Base-by-base conservation (phyloP, 2,888 invertebrate genomes). In the Eurytoma californica region DNA sequence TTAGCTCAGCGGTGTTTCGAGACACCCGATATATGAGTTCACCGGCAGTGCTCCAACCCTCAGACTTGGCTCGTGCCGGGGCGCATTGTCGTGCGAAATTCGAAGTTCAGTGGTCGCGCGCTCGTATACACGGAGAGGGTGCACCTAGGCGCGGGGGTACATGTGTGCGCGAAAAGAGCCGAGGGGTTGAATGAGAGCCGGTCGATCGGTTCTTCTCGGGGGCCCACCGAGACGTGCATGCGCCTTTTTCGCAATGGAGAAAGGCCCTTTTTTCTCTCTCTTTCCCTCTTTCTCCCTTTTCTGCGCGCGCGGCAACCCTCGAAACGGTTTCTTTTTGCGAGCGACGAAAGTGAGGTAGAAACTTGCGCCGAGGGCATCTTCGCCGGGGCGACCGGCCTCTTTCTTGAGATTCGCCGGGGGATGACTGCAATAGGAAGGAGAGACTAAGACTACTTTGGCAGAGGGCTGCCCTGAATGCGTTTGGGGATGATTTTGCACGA, bases 31-130 rank as follows among this genome's bases (percentile, higher is more conserved):
- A 39, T 39, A 51, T 69, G 47, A 58, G 65, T 65, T 69, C 69
- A 51, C 63, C 73, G 73, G 63, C n/a, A 79, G 58, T 66, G 60
- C 60, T 68, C 77, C 81, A 83, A 83, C 80, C 84, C 84, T 84
- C 84, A 80, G 84, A 86, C 83, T 86, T 87, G 89, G 89, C 89
- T 89, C 89, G 89, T 89, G 89, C 88, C 89, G 85, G 83, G 80
- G 73, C 68, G 80, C 86, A 88, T 87, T 88, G 88, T 88, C 86
- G 85, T 86, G 84, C 82, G 80, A 73, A 77, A 66, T 74, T 74
- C 66, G 24, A 28, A 74, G 80, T 77, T 80, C 70, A 65, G 80
- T 73, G 70, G 77, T 80, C 77, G 80, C 49, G 80, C 69, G 79
- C 63, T 39, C 16, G 66, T 7, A 57, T 61, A 20, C 39, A 39